A percentile compares a stretch with the other conserved stretches of the same genome.
These are phyloP conservation scores for Zapus hudsonius DNA, from an alignment of 2,113 vertebrate species.

Conservation along the genomic window DNA sequence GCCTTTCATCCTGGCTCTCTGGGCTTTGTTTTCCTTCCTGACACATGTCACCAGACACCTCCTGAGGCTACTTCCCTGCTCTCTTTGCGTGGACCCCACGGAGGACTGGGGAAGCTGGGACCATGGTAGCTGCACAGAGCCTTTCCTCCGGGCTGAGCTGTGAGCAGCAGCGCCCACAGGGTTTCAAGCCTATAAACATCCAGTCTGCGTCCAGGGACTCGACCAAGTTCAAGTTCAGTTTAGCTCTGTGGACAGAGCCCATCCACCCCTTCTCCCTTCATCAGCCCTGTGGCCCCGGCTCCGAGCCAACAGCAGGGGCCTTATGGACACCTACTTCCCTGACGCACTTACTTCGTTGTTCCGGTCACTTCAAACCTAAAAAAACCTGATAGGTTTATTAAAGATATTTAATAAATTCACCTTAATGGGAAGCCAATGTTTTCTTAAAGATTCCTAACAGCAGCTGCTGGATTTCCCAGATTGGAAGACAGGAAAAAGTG, in stretches of 20 bases:
- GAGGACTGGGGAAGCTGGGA: too few relatives aligned
- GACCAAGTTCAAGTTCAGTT: background rate
- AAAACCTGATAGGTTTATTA: background rate
- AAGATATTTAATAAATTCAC: background rate
- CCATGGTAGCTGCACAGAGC: background rate
- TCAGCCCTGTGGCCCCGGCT: background rate
- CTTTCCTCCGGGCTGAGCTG: background rate
- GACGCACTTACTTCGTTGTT: background rate
- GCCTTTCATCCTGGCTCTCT: background rate
- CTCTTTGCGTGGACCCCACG: background rate
- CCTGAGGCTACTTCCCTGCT: background rate
- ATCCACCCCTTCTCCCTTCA: background rate
- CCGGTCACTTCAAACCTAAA: background rate
- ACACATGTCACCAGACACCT: background rate
- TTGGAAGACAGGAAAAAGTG: background rate
- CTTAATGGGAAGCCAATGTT: background rate
- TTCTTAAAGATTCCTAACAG: background rate
- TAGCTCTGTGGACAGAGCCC: background rate
- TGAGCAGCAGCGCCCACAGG: too few relatives aligned
- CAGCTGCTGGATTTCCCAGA: constrained; percentile 35
- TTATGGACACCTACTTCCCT: background rate
- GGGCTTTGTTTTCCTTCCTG: background rate
- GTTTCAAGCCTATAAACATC: too few relatives aligned
- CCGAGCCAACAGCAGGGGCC: background rate
- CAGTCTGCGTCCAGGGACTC: background rate